Base-by-base conservation (phyloP, 2,888 invertebrate species). In the Eucriotettix oculatus region DNA sequence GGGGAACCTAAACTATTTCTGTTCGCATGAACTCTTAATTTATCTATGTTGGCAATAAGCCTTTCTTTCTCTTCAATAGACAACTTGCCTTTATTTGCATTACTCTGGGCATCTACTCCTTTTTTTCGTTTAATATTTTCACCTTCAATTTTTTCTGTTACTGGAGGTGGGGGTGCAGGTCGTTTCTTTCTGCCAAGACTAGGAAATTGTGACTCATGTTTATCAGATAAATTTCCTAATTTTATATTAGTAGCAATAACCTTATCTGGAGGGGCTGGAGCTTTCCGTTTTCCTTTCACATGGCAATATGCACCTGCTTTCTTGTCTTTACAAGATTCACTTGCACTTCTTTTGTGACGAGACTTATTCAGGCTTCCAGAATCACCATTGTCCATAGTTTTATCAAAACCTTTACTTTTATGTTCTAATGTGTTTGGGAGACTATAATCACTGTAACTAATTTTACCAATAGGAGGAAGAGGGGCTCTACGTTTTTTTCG, bases 211-310 rank as follows among this genome's bases (percentile, higher is more conserved):
- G 17, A 57, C 44, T 61, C 57, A 56, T 61, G 40, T 55, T 57
- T 60, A 42, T 63, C 63, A 60, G 63, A 14, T 1, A 41, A 58
- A 40, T 59, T 62, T 17, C 52, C 42, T 42, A 48, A 29, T n/a
- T n/a, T 14, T 29, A 14, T 16, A 40, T 58, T 44, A 12, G n/a
- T 16, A 16, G 29, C n/a, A 57, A 44, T 67, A 64, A 9, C 65
- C 65, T 16, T 9, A n/a, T 68, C 69, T 0, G 86, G 87, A 9
- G 87, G 87, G 64, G 78, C 79, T 0, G 87, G 87, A 0, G 87
- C 87, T 68, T 80, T 81, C 57, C 87, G 74, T 71, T 88, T 88
- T 40, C 87, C 87, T 65, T 85, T 86, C 0, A 87, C 87, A 74
- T 87, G 85, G 40, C 76, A 71, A 66, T 76, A 77, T 5, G 76